phyloP scores from a whole-genome alignment of 2,888 invertebrate species.

The Caenorhabditis virilis region DNA sequence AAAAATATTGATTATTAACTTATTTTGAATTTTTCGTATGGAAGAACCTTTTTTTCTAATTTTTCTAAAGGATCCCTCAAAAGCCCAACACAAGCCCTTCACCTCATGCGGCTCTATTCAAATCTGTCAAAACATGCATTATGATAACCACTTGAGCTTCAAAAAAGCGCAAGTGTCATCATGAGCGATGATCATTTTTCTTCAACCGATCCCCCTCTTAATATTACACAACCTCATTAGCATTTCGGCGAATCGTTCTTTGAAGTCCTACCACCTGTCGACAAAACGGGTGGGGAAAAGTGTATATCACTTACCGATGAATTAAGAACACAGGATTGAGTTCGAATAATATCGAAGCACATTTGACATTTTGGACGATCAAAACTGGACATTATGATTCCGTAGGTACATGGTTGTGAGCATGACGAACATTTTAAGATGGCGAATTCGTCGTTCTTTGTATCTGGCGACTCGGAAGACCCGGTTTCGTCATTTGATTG shows the following conservation, averaged over 20 bases:
- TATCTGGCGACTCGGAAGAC: slow-evolving; percentile 47
- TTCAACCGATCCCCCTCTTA: slow-evolving; percentile 26
- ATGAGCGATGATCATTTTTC: too few species aligned
- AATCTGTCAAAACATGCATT: too few species aligned
- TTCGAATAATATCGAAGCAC: slow-evolving; percentile 50
- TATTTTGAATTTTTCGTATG: too few species aligned
- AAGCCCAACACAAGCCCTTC: too few species aligned
- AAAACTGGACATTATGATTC: slow-evolving; percentile 48
- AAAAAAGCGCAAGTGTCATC: too few species aligned
- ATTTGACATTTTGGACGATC: slow-evolving; percentile 58
- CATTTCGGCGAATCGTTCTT: slow-evolving; percentile 3
- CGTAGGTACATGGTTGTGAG: slow-evolving; percentile 40
- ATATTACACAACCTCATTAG: slow-evolving; percentile 45
- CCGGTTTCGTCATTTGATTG: slow-evolving; percentile 55
- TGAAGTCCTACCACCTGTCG: slow-evolving; percentile 27
- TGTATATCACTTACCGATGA: slow-evolving; percentile 16
- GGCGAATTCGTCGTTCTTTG: slow-evolving; percentile 45
- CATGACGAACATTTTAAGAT: slow-evolving; percentile 44
- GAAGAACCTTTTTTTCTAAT: too few species aligned
- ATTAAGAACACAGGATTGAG: slow-evolving; percentile 14
- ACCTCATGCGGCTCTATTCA: slow-evolving; percentile 7
- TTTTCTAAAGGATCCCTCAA: too few species aligned
- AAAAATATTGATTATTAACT: too few species aligned
- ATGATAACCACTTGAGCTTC: too few species aligned
- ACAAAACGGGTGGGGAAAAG: not conserved